Conservation (phyloP, 2,113 vertebrate species). For the Pyrgilauda ruficollis region DNA sequence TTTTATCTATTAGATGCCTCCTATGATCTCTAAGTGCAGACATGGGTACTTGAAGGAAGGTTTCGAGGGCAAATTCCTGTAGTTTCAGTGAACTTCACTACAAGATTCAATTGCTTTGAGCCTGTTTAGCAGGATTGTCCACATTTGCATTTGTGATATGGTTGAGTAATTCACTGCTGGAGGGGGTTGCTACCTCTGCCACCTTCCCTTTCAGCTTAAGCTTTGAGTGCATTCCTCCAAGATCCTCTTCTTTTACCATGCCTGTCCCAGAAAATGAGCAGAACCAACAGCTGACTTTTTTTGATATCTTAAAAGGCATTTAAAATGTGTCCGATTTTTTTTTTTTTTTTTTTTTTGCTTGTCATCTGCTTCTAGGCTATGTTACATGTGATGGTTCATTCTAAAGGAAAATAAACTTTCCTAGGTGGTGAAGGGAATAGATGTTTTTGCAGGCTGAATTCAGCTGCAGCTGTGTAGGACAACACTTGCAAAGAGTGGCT, state of each 20-base stretch:
- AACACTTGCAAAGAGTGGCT: background rate
- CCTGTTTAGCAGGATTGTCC: background rate
- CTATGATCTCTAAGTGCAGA: background rate
- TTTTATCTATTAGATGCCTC: background rate
- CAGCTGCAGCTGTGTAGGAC: background rate
- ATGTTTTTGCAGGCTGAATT: background rate
- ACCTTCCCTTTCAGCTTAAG: background rate
- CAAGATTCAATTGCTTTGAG: background rate
- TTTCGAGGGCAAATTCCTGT: constrained; percentile 20
- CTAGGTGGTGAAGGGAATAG: background rate
- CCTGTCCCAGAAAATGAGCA: background rate
- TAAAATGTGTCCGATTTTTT: fast-evolving
- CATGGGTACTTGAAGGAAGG: background rate
- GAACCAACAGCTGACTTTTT: background rate
- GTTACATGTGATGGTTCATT: fast-evolving
- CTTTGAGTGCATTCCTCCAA: background rate
- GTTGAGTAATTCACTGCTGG: background rate
- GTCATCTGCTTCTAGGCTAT: background rate
- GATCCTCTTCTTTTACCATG: background rate
- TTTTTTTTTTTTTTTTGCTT: background rate
- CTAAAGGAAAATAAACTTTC: background rate
- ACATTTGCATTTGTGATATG: background rate
- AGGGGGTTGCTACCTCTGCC: background rate
- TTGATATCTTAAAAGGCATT: background rate
- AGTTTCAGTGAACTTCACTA: background rate